Conservation (phyloP, 35 echinoderm and acorn worm genomes). For the Ophioderma brevispina region DNA sequence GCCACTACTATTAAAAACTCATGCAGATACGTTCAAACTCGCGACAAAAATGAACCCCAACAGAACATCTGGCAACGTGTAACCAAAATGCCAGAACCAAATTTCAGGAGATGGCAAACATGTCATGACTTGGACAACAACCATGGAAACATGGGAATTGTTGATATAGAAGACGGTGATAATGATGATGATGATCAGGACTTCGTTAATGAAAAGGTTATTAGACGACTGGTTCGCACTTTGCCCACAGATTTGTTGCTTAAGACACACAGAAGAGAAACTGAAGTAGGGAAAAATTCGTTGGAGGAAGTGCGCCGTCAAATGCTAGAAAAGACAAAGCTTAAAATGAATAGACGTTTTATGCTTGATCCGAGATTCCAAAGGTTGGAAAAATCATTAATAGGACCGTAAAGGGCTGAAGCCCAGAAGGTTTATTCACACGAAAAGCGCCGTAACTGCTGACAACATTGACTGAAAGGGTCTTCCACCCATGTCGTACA, state of each 20-base stretch:
- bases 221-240: conserved; percentile 48
- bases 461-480: no score
- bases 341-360: background rate
- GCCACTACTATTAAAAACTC: background rate
- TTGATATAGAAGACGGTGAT: background rate
- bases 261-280: conserved; percentile 57
- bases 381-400: conserved; percentile 29
- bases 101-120: background rate
- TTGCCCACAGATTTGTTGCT: conserved; percentile 61
- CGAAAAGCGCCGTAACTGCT: no score
- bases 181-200: background rate
- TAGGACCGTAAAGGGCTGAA: no score
- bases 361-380: conserved; percentile 43
- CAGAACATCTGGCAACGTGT: background rate
- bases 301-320: background rate
- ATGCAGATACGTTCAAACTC: background rate
- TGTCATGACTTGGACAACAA: background rate
- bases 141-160: background rate
- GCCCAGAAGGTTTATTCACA: no score
- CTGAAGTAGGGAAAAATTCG: conserved; percentile 37
- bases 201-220: conserved; percentile 15
- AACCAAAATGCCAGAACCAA: background rate
- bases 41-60: background rate
- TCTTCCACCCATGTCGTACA: no score
- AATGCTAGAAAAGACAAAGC: conserved; percentile 37